Base-by-base conservation (phyloP, 2,113 vertebrate genomes). In the Ariopsis seemanni region DNA sequence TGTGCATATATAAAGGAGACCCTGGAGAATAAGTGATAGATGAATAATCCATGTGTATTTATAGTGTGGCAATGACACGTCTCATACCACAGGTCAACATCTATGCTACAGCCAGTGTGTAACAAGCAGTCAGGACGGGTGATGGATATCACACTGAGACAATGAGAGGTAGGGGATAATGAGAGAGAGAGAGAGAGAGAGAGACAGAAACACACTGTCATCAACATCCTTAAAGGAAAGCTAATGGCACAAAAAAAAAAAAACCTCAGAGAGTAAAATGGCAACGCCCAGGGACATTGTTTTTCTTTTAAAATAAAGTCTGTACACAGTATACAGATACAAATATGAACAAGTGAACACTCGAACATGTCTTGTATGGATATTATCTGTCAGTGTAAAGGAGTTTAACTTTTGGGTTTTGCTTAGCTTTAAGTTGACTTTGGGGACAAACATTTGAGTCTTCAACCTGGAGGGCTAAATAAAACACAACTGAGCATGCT, bases 41-140 rank as follows among this genome's bases (percentile, higher is more conserved):
- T 91, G 88, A 91, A 89, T 88, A 90, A 89, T 90, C 89, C 86
- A 84, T 88, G 87, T 87, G 87, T 88, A 91, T 91, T 88, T 88
- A 87, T 88, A 88, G 85, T 85, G 85, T 87, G 84, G 78, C 87
- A 86, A 84, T 82, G 90, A 91, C 71, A 72, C 85, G 52, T 65
- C 77, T 85, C 80, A 74, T 84, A 84, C 69, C 88, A 79, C 86
- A 83, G 90, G 90, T 88, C 83, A 90, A 88, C 77, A 75, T 82
- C 84, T 80, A 74, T 7, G 27, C 79, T 27, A 20, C 80, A 25
- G 50, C 20, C 18, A 22, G 62, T 72, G 63, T 83, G 62, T 89
- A 88, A 82, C 88, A 83, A 87, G 50, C 63, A 12, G 53, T 48
- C 52, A 74, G 82, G 53, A 89, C 48, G 42, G 72, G 84, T 71